Conservation (phyloP, 1,140 invertebrate genomes). For the Mizuhopecten yessoensis region DNA sequence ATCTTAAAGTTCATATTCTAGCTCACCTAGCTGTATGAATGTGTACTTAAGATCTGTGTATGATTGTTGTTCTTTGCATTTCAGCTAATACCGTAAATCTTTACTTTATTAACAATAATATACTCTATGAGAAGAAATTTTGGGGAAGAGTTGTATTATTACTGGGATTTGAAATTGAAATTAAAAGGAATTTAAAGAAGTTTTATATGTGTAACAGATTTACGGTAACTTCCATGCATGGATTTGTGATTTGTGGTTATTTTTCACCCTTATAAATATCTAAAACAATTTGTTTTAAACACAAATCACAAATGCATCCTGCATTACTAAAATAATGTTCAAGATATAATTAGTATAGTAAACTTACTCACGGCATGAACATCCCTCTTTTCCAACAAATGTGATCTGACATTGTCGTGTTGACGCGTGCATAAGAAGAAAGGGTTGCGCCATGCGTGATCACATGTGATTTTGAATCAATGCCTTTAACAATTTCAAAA, state of each 20-base stretch:
- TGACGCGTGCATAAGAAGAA: constrained; percentile 15
- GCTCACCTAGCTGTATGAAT: too few species aligned
- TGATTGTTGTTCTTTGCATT: neutral
- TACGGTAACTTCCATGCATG: neutral
- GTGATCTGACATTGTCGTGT: neutral
- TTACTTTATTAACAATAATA: neutral
- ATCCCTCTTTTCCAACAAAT: constrained; percentile 18
- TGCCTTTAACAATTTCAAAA: neutral
- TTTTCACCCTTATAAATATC: too few species aligned
- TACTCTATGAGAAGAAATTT: too few species aligned
- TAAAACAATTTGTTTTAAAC: neutral
- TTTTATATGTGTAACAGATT: neutral
- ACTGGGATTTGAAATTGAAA: too few species aligned
- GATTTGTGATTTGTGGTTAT: neutral
- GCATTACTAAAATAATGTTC: neutral
- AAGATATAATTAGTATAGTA: neutral
- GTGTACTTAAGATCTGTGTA: neutral
- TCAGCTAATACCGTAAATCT: neutral
- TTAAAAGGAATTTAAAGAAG: too few species aligned
- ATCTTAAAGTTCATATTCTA: too few species aligned
- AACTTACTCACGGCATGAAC: neutral
- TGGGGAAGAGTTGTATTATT: too few species aligned
- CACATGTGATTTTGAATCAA: neutral
- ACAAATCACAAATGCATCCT: neutral
- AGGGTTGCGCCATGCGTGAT: neutral